Conservation (phyloP, 2,113 vertebrate genomes). For the Microtus richardsoni region DNA sequence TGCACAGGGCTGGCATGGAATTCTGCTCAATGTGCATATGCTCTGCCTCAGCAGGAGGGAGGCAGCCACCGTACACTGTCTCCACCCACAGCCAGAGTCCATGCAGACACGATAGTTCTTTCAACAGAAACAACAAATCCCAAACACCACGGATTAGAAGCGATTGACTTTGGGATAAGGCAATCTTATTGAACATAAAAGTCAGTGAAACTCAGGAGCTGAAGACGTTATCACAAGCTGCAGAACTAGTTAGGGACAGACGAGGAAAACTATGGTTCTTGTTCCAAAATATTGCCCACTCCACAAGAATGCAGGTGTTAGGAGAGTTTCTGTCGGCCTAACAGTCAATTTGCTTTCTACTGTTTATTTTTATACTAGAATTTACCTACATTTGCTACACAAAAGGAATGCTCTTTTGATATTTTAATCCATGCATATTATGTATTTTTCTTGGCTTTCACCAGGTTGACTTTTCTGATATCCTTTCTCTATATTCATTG, state of each 20-base stretch:
- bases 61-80: neutral
- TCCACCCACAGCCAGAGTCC: neutral
- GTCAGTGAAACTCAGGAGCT: neutral
- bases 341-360: neutral
- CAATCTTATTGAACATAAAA: neutral
- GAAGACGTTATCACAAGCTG: neutral
- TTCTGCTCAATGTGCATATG: neutral
- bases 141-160: neutral
- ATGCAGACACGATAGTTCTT: neutral
- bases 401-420: neutral
- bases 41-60: neutral
- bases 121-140: neutral
- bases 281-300: neutral
- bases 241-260: neutral
- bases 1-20: neutral
- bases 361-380: neutral
- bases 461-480: neutral
- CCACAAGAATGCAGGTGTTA: fast-evolving
- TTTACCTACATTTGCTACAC: neutral
- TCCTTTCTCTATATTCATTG: neutral
- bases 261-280: neutral
- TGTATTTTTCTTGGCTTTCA: neutral
- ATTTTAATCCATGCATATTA: neutral
- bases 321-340: neutral
- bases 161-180: neutral